Conservation (phyloP, 2,113 vertebrate genomes). For the Passer montanus region DNA sequence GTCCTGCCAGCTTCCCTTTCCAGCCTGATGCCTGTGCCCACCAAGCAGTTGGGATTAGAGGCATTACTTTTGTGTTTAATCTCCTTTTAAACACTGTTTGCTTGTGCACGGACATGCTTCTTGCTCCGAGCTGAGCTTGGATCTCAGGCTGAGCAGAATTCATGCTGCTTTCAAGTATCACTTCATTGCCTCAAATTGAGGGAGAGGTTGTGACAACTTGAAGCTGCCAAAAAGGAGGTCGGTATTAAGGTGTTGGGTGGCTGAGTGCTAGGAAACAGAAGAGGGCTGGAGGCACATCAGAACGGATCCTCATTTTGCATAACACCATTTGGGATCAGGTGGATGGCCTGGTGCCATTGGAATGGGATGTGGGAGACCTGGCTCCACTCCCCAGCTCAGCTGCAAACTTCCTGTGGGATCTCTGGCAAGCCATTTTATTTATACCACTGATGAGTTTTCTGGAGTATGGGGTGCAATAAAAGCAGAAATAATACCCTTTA, state of each 20-base stretch:
- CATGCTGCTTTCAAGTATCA: conserved; percentile 47
- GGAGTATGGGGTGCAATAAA: background rate
- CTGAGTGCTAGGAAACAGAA: conserved; percentile 17
- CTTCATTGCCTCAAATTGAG: background rate
- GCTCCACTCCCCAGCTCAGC: background rate
- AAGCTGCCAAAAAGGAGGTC: conserved; percentile 20
- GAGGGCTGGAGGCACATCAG: conserved; percentile 1
- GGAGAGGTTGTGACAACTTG: background rate
- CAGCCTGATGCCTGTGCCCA: conserved; percentile 27
- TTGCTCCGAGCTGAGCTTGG: conserved; percentile 23
- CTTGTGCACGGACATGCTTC: conserved; percentile 11
- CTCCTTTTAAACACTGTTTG: conserved; percentile 35
- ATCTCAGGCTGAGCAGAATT: conserved; percentile 1
- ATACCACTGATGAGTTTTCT: conserved; percentile 11
- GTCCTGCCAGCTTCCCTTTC: background rate
- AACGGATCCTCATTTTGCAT: conserved; percentile 14
- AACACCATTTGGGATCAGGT: conserved; percentile 7
- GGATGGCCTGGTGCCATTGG: conserved; percentile 14
- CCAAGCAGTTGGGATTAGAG: conserved; percentile 27
- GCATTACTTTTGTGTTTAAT: conserved; percentile 37
- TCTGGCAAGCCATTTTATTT: background rate
- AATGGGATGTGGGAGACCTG: conserved; percentile 13
- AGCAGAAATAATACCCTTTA: conserved; percentile 2
- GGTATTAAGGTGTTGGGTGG: background rate
- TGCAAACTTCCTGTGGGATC: background rate